phyloP scores from a whole-genome alignment of 2,113 vertebrate species.

The Rhadina sibilatrix region DNA sequence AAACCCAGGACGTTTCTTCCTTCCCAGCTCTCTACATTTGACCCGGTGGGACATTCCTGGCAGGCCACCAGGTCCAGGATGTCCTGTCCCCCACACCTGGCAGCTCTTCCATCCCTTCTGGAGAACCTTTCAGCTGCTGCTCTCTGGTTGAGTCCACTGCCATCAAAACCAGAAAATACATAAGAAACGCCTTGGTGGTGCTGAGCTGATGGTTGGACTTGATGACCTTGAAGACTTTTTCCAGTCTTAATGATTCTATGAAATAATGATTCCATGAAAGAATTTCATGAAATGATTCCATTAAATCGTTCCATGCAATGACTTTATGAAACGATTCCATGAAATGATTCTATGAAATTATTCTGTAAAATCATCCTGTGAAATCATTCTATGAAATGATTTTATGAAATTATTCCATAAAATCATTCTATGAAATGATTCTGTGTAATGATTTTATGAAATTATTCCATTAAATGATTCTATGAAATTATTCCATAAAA shows the following conservation, averaged over 20 bases:
- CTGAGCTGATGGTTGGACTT: neutral
- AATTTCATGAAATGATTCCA: too few relatives aligned
- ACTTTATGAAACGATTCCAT: fast-evolving
- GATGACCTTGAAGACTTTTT: neutral
- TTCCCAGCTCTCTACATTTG: neutral
- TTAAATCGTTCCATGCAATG: fast-evolving
- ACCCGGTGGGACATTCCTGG: neutral
- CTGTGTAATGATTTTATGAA: fast-evolving
- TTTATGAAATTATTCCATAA: fast-evolving
- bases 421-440: fast-evolving
- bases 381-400: fast-evolving
- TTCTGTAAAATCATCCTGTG: fast-evolving
- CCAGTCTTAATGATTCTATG: neutral
- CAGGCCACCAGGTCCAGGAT: neutral
- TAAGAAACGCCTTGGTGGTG: fast-evolving
- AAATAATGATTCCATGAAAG: fast-evolving
- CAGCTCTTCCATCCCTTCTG: neutral
- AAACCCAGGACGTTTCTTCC: fast-evolving
- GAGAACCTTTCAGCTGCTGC: neutral
- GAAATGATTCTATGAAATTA: fast-evolving
- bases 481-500: fast-evolving
- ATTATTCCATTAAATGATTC: fast-evolving
- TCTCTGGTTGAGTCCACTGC: neutral
- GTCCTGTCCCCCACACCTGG: neutral
- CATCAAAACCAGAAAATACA: neutral